Evolutionary conservation across 1,140 invertebrate species (phyloP).

Genomic region (Metopolophium dirhodum): DNA sequence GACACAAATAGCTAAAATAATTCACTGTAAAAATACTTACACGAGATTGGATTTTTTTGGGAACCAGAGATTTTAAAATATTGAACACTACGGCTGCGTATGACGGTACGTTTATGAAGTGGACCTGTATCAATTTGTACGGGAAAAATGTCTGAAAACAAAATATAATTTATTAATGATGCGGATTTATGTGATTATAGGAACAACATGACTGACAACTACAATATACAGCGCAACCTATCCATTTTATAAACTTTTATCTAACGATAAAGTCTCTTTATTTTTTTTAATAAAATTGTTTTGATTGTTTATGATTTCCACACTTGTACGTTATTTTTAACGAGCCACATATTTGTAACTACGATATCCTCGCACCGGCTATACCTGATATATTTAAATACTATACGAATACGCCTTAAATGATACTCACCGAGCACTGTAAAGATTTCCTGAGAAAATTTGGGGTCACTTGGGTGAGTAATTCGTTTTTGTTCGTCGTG

Average conservation of each 20-base stretch:
- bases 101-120: slow-evolving; percentile 41
- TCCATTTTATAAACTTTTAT: not conserved
- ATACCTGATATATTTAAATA: not conserved
- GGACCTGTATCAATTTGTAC: slow-evolving; percentile 46
- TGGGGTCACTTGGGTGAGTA: slow-evolving; percentile 28
- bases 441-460: slow-evolving; percentile 41
- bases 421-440: slow-evolving; percentile 6
- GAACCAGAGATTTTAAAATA: slow-evolving; percentile 36
- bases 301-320: not conserved
- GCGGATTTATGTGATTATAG: not conserved
- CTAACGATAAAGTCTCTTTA: not conserved
- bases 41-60: slow-evolving; percentile 48
- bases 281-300: not conserved
- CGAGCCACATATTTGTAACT: not conserved
- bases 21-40: not conserved
- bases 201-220: not conserved
- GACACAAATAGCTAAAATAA: not conserved
- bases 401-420: not conserved
- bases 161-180: not conserved
- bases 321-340: not conserved
- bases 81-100: slow-evolving; percentile 20
- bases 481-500: slow-evolving; percentile 18
- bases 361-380: not conserved
- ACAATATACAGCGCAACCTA: not conserved
- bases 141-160: slow-evolving; percentile 42